A percentile compares a stretch with the other conserved stretches of the same genome.
Conservation (phyloP, 2,113 vertebrate genomes). For the Cranoglanis bouderius region DNA sequence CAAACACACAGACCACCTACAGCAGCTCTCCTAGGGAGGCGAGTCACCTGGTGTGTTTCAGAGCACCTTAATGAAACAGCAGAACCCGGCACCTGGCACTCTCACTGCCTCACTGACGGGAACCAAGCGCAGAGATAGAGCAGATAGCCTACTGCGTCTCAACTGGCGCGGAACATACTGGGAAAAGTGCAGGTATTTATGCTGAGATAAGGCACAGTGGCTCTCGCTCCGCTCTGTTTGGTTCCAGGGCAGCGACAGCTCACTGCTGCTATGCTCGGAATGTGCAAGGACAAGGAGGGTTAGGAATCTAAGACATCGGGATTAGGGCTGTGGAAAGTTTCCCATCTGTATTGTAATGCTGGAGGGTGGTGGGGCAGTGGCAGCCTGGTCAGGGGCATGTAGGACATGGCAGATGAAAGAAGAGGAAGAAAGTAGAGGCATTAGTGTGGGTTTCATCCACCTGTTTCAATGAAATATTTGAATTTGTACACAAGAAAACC, state of each 20-base stretch:
- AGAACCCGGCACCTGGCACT: slow-evolving; percentile 39
- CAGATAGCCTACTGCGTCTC: slow-evolving; percentile 47
- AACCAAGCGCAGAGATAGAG: slow-evolving; percentile 41
- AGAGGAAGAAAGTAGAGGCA: background rate
- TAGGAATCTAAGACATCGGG: slow-evolving; percentile 26
- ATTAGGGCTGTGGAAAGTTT: slow-evolving; percentile 26
- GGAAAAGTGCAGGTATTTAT: slow-evolving; percentile 43
- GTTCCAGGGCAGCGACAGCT: slow-evolving; percentile 28
- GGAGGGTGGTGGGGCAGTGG: background rate
- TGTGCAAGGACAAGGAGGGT: slow-evolving; percentile 38
- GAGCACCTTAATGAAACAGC: slow-evolving; percentile 25
- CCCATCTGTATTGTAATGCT: slow-evolving; percentile 9
- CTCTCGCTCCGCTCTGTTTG: slow-evolving; percentile 29
- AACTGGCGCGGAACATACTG: slow-evolving; percentile 44
- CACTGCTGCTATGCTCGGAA: slow-evolving; percentile 46
- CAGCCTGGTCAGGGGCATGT: background rate
- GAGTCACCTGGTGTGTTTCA: slow-evolving; percentile 6
- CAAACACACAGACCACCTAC: slow-evolving; percentile 27
- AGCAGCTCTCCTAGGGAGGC: slow-evolving; percentile 4
- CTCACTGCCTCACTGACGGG: slow-evolving; percentile 32
- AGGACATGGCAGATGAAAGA: background rate
- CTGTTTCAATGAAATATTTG: background rate
- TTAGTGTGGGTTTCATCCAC: background rate
- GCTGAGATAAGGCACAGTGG: slow-evolving; percentile 44
- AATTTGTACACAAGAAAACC: background rate